phyloP scores from a whole-genome alignment of 2,113 vertebrate genomes.

The Morone saxatilis region DNA sequence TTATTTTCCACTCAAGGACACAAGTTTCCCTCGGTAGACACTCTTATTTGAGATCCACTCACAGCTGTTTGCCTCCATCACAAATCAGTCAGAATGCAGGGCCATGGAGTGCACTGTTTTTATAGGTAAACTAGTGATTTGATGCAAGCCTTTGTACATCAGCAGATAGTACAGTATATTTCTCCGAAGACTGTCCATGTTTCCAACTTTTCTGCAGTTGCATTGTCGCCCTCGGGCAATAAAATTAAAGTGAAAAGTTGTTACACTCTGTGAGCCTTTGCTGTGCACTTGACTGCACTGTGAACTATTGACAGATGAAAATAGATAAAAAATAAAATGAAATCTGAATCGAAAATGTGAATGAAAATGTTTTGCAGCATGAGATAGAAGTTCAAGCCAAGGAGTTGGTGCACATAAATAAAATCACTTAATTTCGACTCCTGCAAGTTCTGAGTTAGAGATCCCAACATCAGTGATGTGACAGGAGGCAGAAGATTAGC shows the following conservation, averaged over 20 bases:
- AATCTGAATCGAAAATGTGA: background rate
- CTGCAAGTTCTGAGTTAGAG: background rate
- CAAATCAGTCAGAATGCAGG: background rate
- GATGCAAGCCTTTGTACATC: background rate
- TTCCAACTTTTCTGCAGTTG: background rate
- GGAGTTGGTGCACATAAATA: background rate
- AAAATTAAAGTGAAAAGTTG: constrained; percentile 6
- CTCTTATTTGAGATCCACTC: background rate
- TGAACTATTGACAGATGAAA: constrained; percentile 2
- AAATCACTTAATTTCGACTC: background rate
- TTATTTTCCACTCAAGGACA: background rate
- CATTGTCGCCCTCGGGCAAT: background rate
- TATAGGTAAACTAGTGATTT: background rate
- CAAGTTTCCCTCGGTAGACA: background rate
- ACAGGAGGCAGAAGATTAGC: background rate
- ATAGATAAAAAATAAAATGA: background rate
- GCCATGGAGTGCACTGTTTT: background rate
- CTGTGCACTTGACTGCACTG: background rate
- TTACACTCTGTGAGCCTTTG: background rate
- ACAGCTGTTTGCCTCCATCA: background rate
- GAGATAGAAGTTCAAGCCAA: background rate
- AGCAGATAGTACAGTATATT: background rate
- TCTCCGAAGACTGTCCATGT: background rate
- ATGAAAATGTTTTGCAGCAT: background rate
- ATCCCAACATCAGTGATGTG: background rate